Evolutionary conservation across 2,888 invertebrate genomes (phyloP).

Genomic region (Malthinus flaveolus): DNA sequence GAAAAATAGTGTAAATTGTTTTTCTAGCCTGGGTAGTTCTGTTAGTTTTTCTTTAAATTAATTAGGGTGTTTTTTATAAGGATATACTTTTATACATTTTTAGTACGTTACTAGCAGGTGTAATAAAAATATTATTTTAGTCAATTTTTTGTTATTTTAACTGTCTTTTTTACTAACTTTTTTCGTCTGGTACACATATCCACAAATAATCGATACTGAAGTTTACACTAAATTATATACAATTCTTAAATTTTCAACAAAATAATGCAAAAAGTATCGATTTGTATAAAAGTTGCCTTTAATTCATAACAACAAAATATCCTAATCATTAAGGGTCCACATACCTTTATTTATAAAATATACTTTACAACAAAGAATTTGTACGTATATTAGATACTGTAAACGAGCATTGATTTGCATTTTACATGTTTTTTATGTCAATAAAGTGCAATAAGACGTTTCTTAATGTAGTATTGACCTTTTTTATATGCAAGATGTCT

Average conservation of each 20-base stretch:
- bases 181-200: too few species aligned
- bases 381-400: too few species aligned
- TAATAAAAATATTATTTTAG: slow-evolving; percentile 7
- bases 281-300: not conserved
- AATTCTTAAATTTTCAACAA: too few species aligned
- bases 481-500: not conserved
- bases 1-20: too few species aligned
- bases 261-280: not conserved
- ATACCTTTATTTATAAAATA: not conserved
- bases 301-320: slow-evolving; percentile 5
- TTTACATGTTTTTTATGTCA: not conserved
- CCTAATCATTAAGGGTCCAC: slow-evolving; percentile 3
- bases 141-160: slow-evolving; percentile 11
- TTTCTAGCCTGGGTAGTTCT: too few species aligned
- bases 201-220: too few species aligned
- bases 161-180: slow-evolving; percentile 13
- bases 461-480: slow-evolving; percentile 4
- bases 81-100: slow-evolving; percentile 7
- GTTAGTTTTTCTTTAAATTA: too few species aligned
- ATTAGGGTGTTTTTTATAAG: not conserved
- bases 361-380: not conserved
- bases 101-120: slow-evolving; percentile 1
- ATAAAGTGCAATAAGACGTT: slow-evolving; percentile 4
- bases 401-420: not conserved
- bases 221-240: too few species aligned